A percentile compares a stretch with the other conserved stretches of the same genome.
Evolutionary conservation across 2,797 vertebrate genomes (phyloP).

Genomic region (Hydrolagus colliei): DNA sequence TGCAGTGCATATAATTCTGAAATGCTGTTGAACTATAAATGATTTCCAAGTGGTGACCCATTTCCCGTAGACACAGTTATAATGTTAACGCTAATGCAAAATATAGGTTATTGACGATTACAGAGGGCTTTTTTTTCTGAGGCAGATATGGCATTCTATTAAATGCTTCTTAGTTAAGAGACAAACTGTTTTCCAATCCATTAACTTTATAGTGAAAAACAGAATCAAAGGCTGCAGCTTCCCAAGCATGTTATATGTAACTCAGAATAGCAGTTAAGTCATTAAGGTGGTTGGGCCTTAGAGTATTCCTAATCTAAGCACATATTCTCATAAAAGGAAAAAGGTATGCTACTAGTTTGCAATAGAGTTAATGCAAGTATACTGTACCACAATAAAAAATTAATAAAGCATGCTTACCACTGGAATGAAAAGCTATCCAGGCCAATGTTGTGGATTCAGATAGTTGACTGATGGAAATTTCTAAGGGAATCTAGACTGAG

Average conservation of each 20-base stretch:
- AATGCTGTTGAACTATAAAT: not conserved
- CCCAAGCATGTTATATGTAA: constrained; percentile 37
- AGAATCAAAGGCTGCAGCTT: constrained; percentile 52
- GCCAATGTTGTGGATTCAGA: constrained; percentile 41
- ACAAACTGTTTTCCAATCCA: constrained; percentile 52
- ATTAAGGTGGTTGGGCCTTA: constrained; percentile 33
- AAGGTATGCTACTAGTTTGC: constrained; percentile 21
- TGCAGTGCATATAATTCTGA: constrained; percentile 2
- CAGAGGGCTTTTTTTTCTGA: constrained; percentile 18
- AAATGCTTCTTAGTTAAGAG: constrained; percentile 52
- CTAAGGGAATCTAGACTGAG: constrained; percentile 40
- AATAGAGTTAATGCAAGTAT: constrained; percentile 50
- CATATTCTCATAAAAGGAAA: constrained; percentile 31
- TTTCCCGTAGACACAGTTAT: constrained; percentile 16
- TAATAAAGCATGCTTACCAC: constrained; percentile 43
- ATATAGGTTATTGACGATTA: constrained; percentile 30
- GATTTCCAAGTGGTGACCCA: constrained; percentile 18
- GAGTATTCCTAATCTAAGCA: constrained; percentile 31
- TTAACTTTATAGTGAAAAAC: constrained; percentile 51
- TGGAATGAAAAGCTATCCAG: constrained; percentile 23
- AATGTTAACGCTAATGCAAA: constrained; percentile 7
- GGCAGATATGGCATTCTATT: constrained; percentile 39
- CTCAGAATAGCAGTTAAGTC: constrained; percentile 31
- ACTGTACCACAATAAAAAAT: constrained; percentile 51
- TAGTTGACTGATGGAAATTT: constrained; percentile 43